Base-by-base conservation (phyloP, 2,113 vertebrate species). In the Numida meleagris region DNA sequence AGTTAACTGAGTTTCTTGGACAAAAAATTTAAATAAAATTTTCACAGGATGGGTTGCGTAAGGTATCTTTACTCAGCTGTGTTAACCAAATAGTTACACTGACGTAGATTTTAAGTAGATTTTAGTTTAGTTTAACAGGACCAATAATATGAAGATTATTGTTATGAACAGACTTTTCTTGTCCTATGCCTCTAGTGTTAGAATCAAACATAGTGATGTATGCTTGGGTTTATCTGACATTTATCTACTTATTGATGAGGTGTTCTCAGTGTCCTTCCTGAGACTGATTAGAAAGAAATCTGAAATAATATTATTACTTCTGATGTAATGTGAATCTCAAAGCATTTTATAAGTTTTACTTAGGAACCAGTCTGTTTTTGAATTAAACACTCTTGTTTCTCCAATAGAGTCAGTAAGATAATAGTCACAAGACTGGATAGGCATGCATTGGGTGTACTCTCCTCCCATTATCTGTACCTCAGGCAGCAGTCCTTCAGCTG, bases 1-100 rank as follows among this genome's bases (percentile, higher is more conserved):
- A n/a, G n/a, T n/a, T n/a, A n/a, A n/a, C n/a, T n/a, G n/a, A n/a
- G n/a, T n/a, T n/a, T n/a, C n/a, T n/a, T n/a, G n/a, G n/a, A n/a
- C n/a, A n/a, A n/a, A n/a, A n/a, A n/a, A n/a, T n/a, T n/a, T n/a
- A n/a, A n/a, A n/a, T n/a, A n/a, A n/a, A n/a, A n/a, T n/a, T n/a
- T n/a, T n/a, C n/a, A n/a, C n/a, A n/a, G n/a, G n/a, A n/a, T n/a
- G n/a, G n/a, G n/a, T n/a, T n/a, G n/a, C n/a, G n/a, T n/a, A n/a
- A n/a, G n/a, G n/a, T n/a, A n/a, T n/a, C n/a, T n/a, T n/a, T n/a
- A n/a, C n/a, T n/a, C n/a, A n/a, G n/a, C n/a, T n/a, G n/a, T n/a
- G n/a, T 66, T 93, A 92, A 92, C 18, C 33, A 92, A 95, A 95
- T 53, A 70, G 75, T 93, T 80, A 58, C 51, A 82, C 84, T 92